Evolutionary conservation across 2,888 invertebrate genomes (phyloP).

Genomic region (Sinotaia quadrata): DNA sequence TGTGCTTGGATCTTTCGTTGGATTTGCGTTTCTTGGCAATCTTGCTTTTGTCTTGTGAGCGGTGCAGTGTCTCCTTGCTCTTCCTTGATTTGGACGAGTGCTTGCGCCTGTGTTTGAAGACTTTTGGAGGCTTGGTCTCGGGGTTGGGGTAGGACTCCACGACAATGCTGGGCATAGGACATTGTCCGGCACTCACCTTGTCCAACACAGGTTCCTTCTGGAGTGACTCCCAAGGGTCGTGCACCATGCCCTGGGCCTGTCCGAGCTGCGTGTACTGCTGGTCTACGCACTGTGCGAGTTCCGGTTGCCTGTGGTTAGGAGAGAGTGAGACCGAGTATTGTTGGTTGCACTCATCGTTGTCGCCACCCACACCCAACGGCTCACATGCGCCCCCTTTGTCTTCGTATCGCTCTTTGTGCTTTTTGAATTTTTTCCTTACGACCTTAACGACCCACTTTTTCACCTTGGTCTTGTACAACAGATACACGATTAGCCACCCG

Average conservation of each 20-base stretch:
- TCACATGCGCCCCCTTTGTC: slow-evolving; percentile 1
- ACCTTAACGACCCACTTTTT: slow-evolving; percentile 31
- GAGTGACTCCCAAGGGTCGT: background rate
- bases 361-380: background rate
- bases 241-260: background rate
- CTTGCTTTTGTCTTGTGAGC: background rate
- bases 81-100: background rate
- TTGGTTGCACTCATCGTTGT: background rate
- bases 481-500: slow-evolving; percentile 50
- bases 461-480: slow-evolving; percentile 50
- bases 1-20: background rate
- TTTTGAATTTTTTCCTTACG: slow-evolving; percentile 16
- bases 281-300: background rate
- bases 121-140: background rate
- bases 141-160: slow-evolving; percentile 19
- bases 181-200: background rate
- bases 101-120: background rate
- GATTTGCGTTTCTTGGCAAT: background rate
- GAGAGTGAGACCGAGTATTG: background rate
- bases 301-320: background rate
- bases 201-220: background rate
- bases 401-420: background rate
- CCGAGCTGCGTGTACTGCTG: background rate
- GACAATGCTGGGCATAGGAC: slow-evolving; percentile 27
- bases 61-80: background rate